Conservation (phyloP, 2,113 vertebrate genomes). For the Archocentrus centrarchus region DNA sequence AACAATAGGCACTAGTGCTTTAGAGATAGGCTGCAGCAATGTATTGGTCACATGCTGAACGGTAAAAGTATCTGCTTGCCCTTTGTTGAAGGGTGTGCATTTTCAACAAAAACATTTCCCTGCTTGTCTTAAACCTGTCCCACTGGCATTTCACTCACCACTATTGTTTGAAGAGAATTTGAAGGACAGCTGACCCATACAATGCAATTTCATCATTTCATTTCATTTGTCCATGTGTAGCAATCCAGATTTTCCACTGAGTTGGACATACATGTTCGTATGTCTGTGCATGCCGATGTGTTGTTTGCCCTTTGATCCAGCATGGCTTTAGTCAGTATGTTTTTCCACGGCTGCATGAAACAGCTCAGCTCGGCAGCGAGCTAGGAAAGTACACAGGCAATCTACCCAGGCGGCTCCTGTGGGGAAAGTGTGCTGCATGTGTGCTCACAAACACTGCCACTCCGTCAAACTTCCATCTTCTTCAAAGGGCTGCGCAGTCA, state of each 20-base stretch:
- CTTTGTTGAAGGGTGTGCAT: conserved; percentile 46
- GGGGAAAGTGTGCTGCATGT: conserved; percentile 57
- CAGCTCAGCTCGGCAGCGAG: conserved; percentile 45
- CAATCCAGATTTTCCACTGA: conserved; percentile 16
- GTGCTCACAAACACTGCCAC: conserved; percentile 64
- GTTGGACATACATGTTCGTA: conserved; percentile 22
- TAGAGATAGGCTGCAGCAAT: neutral
- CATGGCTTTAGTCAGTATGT: conserved; percentile 47
- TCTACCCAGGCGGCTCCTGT: conserved; percentile 49
- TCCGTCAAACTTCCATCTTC: conserved; percentile 77
- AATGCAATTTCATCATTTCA: conserved; percentile 40
- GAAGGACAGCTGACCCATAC: conserved; percentile 55
- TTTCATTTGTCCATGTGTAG: conserved; percentile 37
- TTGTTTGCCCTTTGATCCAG: conserved; percentile 48
- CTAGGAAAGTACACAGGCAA: conserved; percentile 34
- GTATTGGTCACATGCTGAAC: neutral
- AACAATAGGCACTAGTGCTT: conserved; percentile 16
- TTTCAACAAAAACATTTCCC: conserved; percentile 18
- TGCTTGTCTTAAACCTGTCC: conserved; percentile 32
- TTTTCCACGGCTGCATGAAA: conserved; percentile 32
- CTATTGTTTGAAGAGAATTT: conserved; percentile 18
- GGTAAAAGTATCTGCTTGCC: conserved; percentile 37
- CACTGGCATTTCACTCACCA: conserved; percentile 30
- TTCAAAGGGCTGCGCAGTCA: conserved; percentile 75
- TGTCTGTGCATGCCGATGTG: conserved; percentile 8